These are phyloP conservation scores for Puffinus mauretanicus DNA, from an alignment of 2,113 vertebrate species.

Conservation along the genomic window DNA sequence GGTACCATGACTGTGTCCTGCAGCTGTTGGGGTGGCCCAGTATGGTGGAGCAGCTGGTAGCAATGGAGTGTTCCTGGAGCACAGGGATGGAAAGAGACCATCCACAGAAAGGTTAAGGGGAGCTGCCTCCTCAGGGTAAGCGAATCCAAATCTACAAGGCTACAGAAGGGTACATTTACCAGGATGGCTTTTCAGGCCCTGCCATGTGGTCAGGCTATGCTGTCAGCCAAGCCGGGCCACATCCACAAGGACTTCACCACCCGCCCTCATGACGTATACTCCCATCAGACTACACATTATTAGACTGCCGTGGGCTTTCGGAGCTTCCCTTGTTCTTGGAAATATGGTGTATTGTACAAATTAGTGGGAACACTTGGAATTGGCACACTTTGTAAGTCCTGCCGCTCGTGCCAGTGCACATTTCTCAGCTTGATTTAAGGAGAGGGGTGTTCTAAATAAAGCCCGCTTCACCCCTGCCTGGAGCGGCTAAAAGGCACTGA, in stretches of 20 bases:
- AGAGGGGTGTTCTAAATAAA: neutral
- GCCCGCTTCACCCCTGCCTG: neutral
- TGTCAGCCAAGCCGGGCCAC: neutral
- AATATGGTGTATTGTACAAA: neutral
- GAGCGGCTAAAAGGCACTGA: neutral
- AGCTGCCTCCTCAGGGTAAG: neutral
- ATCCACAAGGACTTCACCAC: neutral
- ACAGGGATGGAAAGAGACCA: neutral
- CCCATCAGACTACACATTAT: rapidly evolving
- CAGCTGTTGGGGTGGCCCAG: neutral
- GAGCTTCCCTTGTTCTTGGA: neutral
- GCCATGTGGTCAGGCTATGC: neutral
- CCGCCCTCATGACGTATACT: neutral
- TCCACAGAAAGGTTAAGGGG: neutral
- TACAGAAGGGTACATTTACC: neutral
- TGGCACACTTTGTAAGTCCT: neutral
- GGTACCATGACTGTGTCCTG: neutral
- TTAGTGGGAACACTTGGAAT: neutral
- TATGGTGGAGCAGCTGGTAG: neutral
- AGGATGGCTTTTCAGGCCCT: neutral
- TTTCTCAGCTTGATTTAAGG: slow-evolving; percentile 29
- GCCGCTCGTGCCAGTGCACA: neutral
- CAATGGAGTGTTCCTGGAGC: neutral
- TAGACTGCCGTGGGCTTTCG: neutral
- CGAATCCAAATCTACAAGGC: neutral